These are phyloP conservation scores for Brenthis ino DNA, from an alignment of 2,888 invertebrate genomes.

Conservation along the genomic window DNA sequence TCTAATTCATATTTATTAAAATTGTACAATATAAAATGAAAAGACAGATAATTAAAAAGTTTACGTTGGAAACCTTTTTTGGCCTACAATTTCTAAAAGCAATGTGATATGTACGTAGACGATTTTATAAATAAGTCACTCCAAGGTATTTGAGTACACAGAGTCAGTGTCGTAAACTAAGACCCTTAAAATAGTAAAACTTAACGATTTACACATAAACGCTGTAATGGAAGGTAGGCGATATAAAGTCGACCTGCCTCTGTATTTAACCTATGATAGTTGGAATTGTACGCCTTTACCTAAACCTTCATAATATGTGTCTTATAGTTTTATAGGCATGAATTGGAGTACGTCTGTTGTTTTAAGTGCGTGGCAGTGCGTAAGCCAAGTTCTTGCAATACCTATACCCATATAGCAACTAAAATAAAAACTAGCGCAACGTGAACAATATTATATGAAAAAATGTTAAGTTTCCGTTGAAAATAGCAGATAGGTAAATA, in stretches of 20 bases:
- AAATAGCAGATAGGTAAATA: too few relatives aligned
- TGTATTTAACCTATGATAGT: conserved; percentile 17
- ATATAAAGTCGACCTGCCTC: conserved; percentile 49
- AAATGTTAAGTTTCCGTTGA: too few relatives aligned
- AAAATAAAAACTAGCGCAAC: too few relatives aligned
- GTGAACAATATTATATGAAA: too few relatives aligned
- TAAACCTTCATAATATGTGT: background rate
- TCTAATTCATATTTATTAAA: too few relatives aligned
- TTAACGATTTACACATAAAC: conserved; percentile 54
- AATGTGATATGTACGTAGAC: conserved; percentile 1
- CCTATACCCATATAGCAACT: too few relatives aligned
- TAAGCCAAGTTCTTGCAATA: too few relatives aligned
- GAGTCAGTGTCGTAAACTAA: conserved; percentile 12
- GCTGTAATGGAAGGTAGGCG: conserved; percentile 53
- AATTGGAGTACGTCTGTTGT: background rate
- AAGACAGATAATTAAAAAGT: too few relatives aligned
- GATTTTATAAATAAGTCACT: conserved; percentile 8
- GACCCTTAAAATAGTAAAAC: conserved; percentile 49
- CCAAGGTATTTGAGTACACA: conserved; percentile 8
- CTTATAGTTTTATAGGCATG: conserved; percentile 1
- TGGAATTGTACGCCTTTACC: background rate
- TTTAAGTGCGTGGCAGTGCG: too few relatives aligned
- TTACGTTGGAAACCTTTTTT: too few relatives aligned
- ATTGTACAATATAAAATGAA: too few relatives aligned
- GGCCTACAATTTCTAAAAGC: background rate